These are phyloP conservation scores for Phoeniculus purpureus DNA, from an alignment of 2,797 vertebrate genomes.

Conservation along the genomic window DNA sequence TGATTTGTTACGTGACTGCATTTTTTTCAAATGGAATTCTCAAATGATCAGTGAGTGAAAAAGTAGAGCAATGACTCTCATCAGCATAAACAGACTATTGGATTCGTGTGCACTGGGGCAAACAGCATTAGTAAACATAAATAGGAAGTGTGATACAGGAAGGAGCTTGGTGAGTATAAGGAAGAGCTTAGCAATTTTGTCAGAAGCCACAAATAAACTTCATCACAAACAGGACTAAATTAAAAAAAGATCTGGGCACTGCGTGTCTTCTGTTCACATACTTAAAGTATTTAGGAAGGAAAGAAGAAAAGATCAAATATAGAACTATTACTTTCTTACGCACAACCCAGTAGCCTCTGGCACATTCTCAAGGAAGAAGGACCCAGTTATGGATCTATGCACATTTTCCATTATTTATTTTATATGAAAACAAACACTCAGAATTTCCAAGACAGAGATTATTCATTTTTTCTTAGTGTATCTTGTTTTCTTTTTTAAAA, in stretches of 20 bases:
- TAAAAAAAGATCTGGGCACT: conserved; percentile 31
- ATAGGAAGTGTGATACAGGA: not conserved
- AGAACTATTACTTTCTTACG: conserved; percentile 64
- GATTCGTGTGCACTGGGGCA: not conserved
- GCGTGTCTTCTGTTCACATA: conserved; percentile 6
- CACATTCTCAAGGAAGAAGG: conserved; percentile 14
- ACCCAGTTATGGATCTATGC: conserved; percentile 15
- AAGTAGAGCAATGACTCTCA: not conserved
- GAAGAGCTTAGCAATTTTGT: conserved; percentile 31
- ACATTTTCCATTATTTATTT: conserved; percentile 79
- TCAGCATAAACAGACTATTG: not conserved
- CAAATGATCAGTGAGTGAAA: not conserved
- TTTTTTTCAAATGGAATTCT: not conserved
- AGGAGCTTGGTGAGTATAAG: conserved; percentile 2
- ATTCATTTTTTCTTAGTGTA: not conserved
- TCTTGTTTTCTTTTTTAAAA: conserved; percentile 32
- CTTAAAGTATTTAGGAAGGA: conserved; percentile 30
- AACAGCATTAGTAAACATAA: not conserved
- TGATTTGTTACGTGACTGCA: not conserved
- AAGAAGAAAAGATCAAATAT: conserved; percentile 48
- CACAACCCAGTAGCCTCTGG: conserved; percentile 32
- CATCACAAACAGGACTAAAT: not conserved
- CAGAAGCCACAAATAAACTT: conserved; percentile 53
- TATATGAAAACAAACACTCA: conserved; percentile 65
- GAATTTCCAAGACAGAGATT: conserved; percentile 63